Base-by-base conservation (phyloP, 2,113 vertebrate species). In the Numenius arquata region DNA sequence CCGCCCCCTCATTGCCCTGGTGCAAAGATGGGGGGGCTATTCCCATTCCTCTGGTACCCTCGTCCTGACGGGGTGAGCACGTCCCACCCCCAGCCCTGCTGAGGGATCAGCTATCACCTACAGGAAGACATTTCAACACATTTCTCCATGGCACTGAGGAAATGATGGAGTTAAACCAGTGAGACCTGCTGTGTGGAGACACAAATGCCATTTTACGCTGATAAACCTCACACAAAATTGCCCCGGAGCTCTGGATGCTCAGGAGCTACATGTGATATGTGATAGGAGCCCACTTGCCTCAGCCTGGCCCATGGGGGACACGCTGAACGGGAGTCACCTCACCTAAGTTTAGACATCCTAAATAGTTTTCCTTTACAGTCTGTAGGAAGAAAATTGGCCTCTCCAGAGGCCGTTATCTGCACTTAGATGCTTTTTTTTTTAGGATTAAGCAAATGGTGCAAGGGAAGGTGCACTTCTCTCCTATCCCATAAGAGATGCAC, bases 51-150 rank as follows among this genome's bases (percentile, higher is more conserved):
- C 56, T 9, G 12, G 2, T 15, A 27, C 18, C 32, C 61, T 41
- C 1, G 0, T 48, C 38, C 15, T 22, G 32, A n/a, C 3, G 16
- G 23, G 25, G 21, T 3, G 30, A 63, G 43, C 16, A 18, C 4
- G 0, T 48, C 48, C 50, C 43, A 29, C 43, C 25, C 45, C 30
- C 67, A 45, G 36, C 38, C 26, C 41, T 80, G 55, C 43, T 4
- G 27, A 58, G 34, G 40, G 14, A 26, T 36, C 12, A 1, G 17
- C 32, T 38, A 32, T 34, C 8, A 0, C 16, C 66, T 56, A 9
- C 43, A 43, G 15, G 43, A 59, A n/a, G 29, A 32, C 6, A 3
- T 45, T 56, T 36, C 34, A n/a, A 15, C 34, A 29, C 5, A n/a
- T 47, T 61, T 41, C 38, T 63, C 20, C 38, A n/a, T 41, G n/a